Evolutionary conservation across 1,140 invertebrate genomes (phyloP).

Genomic region (Sitobion miscanthi): DNA sequence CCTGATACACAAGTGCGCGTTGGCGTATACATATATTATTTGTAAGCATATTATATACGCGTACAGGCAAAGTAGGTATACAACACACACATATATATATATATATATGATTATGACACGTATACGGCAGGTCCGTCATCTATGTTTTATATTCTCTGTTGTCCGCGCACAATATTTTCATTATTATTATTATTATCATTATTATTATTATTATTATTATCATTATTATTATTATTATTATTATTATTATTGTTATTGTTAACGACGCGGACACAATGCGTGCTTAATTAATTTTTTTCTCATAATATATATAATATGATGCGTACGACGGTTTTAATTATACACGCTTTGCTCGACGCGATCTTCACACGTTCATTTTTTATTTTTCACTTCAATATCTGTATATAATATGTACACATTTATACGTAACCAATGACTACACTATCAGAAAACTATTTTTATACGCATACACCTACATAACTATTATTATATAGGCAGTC

Average conservation of each 20-base stretch:
- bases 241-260: conserved; percentile 3
- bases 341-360: conserved; percentile 23
- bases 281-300: conserved; percentile 47
- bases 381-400: not conserved
- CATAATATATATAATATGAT: not conserved
- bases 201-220: conserved; percentile 20
- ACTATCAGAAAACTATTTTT: not conserved
- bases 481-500: not conserved
- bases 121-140: not conserved
- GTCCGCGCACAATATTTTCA: not conserved
- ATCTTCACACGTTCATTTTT: conserved; percentile 41
- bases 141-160: not conserved
- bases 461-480: not conserved
- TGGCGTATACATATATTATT: not conserved
- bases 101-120: not conserved
- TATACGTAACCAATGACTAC: not conserved
- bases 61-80: not conserved
- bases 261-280: conserved; percentile 12
- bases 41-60: not conserved
- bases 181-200: conserved; percentile 32
- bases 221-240: not conserved
- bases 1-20: not conserved
- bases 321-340: conserved; percentile 17
- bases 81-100: not conserved
- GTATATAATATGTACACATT: not conserved